Conservation (phyloP, 2,888 invertebrate species). For the Panorpa germanica region DNA sequence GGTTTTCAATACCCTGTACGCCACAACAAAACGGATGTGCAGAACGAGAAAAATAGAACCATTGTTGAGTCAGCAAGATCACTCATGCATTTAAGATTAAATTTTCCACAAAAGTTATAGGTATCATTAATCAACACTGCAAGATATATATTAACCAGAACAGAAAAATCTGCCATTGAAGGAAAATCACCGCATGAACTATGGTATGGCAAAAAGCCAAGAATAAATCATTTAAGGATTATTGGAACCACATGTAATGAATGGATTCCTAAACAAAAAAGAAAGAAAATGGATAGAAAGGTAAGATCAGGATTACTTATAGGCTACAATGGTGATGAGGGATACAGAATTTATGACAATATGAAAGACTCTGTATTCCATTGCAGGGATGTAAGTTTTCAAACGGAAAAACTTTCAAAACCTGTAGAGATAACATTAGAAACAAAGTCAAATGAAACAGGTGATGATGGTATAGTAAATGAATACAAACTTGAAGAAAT, state of each 20-base stretch:
- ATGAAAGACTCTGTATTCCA: too few species aligned
- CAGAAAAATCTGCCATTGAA: slow-evolving; percentile 10
- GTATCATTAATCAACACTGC: slow-evolving; percentile 13
- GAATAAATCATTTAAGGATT: slow-evolving; percentile 12
- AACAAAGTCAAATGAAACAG: slow-evolving; percentile 2
- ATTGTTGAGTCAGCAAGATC: slow-evolving; percentile 13
- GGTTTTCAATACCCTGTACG: slow-evolving; percentile 13
- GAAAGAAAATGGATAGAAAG: slow-evolving; percentile 12
- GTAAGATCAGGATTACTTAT: slow-evolving; percentile 9
- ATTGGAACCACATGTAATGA: slow-evolving; percentile 12
- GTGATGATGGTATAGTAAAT: too few species aligned
- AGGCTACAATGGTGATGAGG: slow-evolving; percentile 11
- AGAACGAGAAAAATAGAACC: slow-evolving; percentile 13
- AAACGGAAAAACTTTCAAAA: too few species aligned
- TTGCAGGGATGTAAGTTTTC: too few species aligned
- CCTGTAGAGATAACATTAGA: too few species aligned
- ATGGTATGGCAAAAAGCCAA: slow-evolving; percentile 11
- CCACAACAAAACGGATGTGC: slow-evolving; percentile 16
- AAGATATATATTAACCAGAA: slow-evolving; percentile 13
- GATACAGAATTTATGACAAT: too few species aligned
- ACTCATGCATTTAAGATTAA: slow-evolving; percentile 10
- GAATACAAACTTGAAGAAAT: slow-evolving; percentile 1
- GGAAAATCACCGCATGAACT: slow-evolving; percentile 12
- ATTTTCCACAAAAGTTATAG: slow-evolving; percentile 12
- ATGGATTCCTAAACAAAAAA: slow-evolving; percentile 12